Percentiles rank a stretch among this genome's conserved stretches.
Conservation (phyloP, 30 jellyfish, hydroid and myxozoan genomes). For the Cassiopea andromeda region DNA sequence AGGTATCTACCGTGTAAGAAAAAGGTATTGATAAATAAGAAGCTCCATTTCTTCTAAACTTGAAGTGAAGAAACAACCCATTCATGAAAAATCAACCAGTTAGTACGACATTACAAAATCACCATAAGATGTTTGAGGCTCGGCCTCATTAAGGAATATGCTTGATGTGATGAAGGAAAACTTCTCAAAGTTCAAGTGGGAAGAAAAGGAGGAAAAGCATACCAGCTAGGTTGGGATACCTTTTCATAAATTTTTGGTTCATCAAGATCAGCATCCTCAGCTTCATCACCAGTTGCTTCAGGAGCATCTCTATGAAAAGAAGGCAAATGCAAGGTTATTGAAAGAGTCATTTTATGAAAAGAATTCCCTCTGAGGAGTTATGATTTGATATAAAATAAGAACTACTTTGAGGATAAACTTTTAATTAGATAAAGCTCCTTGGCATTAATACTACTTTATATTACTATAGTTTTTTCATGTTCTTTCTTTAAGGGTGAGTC, state of each 20-base stretch:
- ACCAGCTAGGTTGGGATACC: conserved; percentile 30
- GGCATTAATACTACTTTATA: no score
- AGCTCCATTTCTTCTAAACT: background rate
- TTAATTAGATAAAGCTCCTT: no score
- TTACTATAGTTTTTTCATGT: no score
- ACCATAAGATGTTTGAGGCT: no score
- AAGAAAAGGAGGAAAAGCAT: background rate
- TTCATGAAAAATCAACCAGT: no score
- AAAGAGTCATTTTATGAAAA: background rate
- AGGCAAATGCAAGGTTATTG: background rate
- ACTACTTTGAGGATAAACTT: no score
- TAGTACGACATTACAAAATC: no score
- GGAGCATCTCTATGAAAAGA: conserved; percentile 84
- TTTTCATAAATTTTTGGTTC: conserved; percentile 93
- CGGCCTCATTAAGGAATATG: background rate
- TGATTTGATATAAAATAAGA: no score
- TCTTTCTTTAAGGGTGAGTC: no score
- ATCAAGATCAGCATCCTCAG: conserved; percentile 94
- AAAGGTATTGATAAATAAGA: background rate
- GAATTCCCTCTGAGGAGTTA: background rate
- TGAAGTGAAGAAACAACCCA: no score
- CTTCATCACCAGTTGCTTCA: conserved; percentile 96
- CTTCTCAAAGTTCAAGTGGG: no score
- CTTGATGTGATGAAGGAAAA: background rate
- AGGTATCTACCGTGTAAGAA: conserved; percentile 62